These are phyloP conservation scores for Larimichthys crocea DNA, from an alignment of 2,113 vertebrate genomes.

Conservation along the genomic window DNA sequence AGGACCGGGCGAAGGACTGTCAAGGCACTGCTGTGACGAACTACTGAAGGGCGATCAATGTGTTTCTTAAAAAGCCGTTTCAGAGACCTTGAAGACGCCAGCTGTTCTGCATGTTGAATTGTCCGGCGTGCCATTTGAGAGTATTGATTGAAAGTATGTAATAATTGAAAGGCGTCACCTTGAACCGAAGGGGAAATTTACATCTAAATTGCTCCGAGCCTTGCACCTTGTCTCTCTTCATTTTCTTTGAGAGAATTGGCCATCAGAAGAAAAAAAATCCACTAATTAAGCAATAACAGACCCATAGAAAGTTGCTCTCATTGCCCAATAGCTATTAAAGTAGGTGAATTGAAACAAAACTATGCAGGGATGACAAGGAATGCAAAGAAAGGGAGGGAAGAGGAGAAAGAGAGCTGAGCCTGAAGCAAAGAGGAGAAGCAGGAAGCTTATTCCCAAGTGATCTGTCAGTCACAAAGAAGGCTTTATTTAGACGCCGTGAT, in stretches of 20 bases:
- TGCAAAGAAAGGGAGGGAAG: background rate
- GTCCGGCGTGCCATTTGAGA: constrained; percentile 10
- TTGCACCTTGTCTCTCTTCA: constrained; percentile 61
- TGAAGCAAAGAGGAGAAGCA: constrained; percentile 53
- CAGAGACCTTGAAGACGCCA: constrained; percentile 38
- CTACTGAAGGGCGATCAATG: constrained; percentile 43
- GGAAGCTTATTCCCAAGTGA: constrained; percentile 64
- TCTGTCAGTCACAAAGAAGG: constrained; percentile 71
- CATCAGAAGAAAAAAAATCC: constrained; percentile 41
- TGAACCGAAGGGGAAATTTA: constrained; percentile 72
- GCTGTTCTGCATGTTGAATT: constrained; percentile 49
- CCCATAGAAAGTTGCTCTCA: constrained; percentile 31
- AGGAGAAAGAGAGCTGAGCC: constrained; percentile 35
- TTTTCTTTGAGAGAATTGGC: constrained; percentile 50
- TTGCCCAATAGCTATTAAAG: constrained; percentile 54
- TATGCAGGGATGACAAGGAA: constrained; percentile 43
- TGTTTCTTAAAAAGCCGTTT: constrained; percentile 31
- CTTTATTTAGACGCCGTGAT: constrained; percentile 77
- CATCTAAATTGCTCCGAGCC: constrained; percentile 71
- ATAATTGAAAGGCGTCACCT: constrained; percentile 68
- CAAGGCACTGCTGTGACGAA: constrained; percentile 12
- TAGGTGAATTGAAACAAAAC: constrained; percentile 60
- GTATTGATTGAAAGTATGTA: constrained; percentile 58
- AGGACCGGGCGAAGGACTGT: constrained; percentile 9
- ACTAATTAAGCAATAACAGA: constrained; percentile 61